Conservation (phyloP, 2,888 invertebrate genomes). For the Lycocerus yunnanus region DNA sequence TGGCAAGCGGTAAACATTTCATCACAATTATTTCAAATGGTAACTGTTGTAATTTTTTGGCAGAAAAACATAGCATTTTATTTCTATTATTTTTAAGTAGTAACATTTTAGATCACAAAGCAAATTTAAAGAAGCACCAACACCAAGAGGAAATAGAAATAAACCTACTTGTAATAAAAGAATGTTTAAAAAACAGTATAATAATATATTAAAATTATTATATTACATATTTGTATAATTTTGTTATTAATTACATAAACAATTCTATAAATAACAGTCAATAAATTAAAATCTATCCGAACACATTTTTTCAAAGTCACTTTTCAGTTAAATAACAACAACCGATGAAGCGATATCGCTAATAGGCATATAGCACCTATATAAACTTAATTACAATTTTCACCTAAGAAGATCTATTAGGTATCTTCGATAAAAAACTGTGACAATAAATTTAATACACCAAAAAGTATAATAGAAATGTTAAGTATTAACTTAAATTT, state of each 20-base stretch:
- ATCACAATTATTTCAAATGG: not conserved
- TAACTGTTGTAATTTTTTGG: not conserved
- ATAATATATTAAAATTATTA: not conserved
- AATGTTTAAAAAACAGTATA: not conserved
- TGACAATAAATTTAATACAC: constrained; percentile 74
- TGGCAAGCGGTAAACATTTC: not conserved
- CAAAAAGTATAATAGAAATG: constrained; percentile 68
- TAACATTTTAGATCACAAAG: not conserved
- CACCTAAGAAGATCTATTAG: not conserved
- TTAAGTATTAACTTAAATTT: constrained; percentile 63
- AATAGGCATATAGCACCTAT: not conserved
- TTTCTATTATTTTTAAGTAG: not conserved
- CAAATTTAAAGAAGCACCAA: not conserved
- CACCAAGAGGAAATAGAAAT: not conserved
- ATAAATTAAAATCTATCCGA: not conserved
- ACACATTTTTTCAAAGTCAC: not conserved
- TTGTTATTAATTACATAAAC: not conserved
- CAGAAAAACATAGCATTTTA: not conserved
- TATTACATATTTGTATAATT: not conserved
- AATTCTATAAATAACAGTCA: not conserved
- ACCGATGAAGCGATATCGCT: not conserved
- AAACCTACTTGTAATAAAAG: too few relatives aligned
- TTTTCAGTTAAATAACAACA: not conserved
- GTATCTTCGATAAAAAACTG: constrained; percentile 75
- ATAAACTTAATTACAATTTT: not conserved